Conservation (phyloP, 2,113 vertebrate species). For the Elephas maximus region DNA sequence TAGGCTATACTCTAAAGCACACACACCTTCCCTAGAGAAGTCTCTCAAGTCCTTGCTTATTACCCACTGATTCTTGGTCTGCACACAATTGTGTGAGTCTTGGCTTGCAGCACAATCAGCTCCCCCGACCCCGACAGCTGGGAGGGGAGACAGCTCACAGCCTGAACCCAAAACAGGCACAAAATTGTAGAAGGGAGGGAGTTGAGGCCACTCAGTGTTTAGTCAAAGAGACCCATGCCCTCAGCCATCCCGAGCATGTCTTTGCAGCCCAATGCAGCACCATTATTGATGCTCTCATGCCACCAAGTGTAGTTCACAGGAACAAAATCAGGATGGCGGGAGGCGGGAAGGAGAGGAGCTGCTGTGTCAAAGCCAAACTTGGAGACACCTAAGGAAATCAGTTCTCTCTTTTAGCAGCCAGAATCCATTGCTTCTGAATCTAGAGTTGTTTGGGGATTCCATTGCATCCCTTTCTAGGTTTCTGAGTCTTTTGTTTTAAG, state of each 20-base stretch:
- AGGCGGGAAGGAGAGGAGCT: background rate
- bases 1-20: background rate
- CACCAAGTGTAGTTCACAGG: background rate
- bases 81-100: background rate
- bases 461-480: background rate
- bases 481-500: background rate
- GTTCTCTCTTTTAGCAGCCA: background rate
- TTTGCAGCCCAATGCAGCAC: background rate
- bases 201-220: background rate
- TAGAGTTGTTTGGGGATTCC: background rate
- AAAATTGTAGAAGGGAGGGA: background rate
- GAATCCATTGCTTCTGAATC: background rate
- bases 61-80: background rate
- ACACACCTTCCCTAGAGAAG: background rate
- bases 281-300: background rate
- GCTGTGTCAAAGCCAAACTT: background rate
- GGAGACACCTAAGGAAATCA: background rate
- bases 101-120: background rate
- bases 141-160: background rate
- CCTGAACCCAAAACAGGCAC: background rate
- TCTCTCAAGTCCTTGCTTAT: fast-evolving
- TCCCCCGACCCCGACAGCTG: background rate
- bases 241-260: background rate
- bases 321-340: background rate
- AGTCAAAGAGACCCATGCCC: background rate